phyloP scores from a whole-genome alignment of 2,113 vertebrate genomes.

The Aix galericulata region DNA sequence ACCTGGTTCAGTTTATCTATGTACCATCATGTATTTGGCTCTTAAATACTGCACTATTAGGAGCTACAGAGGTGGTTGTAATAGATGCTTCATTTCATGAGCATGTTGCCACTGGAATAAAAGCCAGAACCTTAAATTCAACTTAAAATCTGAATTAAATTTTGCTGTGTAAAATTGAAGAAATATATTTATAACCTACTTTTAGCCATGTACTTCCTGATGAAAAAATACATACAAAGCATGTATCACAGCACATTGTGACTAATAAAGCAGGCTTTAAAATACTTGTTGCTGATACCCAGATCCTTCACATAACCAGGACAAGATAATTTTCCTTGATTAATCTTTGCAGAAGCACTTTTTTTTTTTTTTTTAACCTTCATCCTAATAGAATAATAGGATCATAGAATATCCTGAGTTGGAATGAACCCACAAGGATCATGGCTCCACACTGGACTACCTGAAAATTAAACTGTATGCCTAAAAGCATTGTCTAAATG shows the following conservation, averaged over 20 bases:
- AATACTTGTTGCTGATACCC: not conserved
- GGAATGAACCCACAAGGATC: not conserved
- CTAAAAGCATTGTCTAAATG: not conserved
- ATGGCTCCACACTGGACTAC: not conserved
- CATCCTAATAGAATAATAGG: not conserved
- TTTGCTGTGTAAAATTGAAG: not conserved
- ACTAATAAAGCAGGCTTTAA: not conserved
- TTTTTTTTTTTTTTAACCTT: not conserved
- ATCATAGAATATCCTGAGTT: not conserved
- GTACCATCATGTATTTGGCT: not conserved
- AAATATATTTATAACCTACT: not conserved
- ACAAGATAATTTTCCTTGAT: not conserved
- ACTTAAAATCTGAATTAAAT: not conserved
- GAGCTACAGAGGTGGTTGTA: not conserved
- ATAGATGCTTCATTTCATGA: not conserved
- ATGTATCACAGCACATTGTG: rapidly evolving
- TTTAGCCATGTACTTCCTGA: not conserved
- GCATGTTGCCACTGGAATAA: not conserved
- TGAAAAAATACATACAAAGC: not conserved
- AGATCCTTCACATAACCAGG: not conserved
- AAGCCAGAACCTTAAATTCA: not conserved
- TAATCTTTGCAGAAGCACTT: not conserved
- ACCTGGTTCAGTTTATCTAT: not conserved
- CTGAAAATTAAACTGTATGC: not conserved
- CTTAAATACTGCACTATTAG: not conserved